Evolutionary conservation across 2,888 invertebrate genomes (phyloP).

Genomic region (Stomorhina lunata): DNA sequence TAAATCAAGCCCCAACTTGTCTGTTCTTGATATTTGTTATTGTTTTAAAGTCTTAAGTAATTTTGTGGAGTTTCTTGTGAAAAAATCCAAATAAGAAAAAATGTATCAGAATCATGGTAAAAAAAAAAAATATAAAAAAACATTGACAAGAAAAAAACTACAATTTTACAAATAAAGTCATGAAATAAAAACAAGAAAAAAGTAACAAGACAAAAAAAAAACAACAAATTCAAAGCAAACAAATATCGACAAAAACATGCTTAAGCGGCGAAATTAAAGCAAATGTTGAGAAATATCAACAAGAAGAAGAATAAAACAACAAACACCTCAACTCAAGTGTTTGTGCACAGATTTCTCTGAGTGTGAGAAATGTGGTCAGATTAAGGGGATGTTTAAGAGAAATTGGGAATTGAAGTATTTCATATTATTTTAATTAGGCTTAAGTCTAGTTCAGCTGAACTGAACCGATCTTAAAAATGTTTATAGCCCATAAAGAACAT

Average conservation of each 20-base stretch:
- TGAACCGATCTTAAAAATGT: too few relatives aligned
- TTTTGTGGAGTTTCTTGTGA: conserved; percentile 32
- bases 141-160: neutral
- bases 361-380: neutral
- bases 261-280: conserved; percentile 63
- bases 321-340: conserved; percentile 5
- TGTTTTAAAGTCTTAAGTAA: neutral
- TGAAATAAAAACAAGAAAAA: conserved; percentile 18
- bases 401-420: neutral
- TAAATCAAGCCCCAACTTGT: neutral
- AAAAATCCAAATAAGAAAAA: conserved; percentile 25
- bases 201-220: neutral
- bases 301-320: conserved; percentile 18
- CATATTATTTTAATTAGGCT: too few relatives aligned
- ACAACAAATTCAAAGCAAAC: conserved; percentile 27
- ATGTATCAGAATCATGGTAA: too few relatives aligned
- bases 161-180: too few relatives aligned
- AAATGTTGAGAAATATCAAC: neutral
- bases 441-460: too few relatives aligned
- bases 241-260: conserved; percentile 46
- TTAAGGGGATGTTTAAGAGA: neutral
- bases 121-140: conserved; percentile 20
- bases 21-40: too few relatives aligned
- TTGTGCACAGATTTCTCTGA: conserved; percentile 9
- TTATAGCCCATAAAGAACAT: too few relatives aligned